Evolutionary conservation across 2,797 vertebrate genomes (phyloP), one percentile per base, ranked within the genome.

Genomic region (Pseudochaenichthys georgianus): DNA sequence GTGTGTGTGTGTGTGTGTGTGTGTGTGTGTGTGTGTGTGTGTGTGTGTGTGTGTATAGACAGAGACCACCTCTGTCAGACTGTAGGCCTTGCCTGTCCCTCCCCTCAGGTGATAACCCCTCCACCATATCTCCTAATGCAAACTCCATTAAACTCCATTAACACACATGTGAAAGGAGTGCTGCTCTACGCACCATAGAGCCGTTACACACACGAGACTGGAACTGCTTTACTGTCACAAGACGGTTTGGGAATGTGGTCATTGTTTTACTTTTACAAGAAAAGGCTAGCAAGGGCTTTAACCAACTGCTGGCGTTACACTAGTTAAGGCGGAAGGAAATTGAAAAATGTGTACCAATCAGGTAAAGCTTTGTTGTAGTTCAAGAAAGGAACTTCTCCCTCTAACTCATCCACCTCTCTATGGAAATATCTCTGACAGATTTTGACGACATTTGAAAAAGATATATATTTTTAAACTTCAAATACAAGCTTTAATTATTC

Each of bases 141-240:
- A 93, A 91, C 89, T 88, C 84, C 70, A 80, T 85, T 89, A 85
- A 90, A 91, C 89, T 88, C 84, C 67, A 80, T 85, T 89, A 85
- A 90, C 77, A 51, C 82, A 85, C 75, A 89, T 75, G 90, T 86
- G 85, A 89, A 90, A 86, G 88, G 79, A 79, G 75, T 53, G 80
- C 74, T 69, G 82, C 77, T 88, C 88, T 89, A 80, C 83, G 75
- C 66, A 72, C 81, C 87, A 73, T 89, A 89, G 92, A 92, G 31
- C 77, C 55, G 46, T 77, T 81, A 17, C 57, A 70, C 53, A 57
- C 68, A 48, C 50, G 74, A 86, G 67, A 54, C 47, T 42, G 75
- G 60, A 68, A 81, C 80, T 55, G 60, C 41, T 85, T 88, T 83
- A 82, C 64, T 75, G 75, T 85, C 51, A 42, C 38, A 68, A 38